These are phyloP conservation scores for Valencia hispanica DNA, from an alignment of 2,797 vertebrate genomes.

Conservation along the genomic window DNA sequence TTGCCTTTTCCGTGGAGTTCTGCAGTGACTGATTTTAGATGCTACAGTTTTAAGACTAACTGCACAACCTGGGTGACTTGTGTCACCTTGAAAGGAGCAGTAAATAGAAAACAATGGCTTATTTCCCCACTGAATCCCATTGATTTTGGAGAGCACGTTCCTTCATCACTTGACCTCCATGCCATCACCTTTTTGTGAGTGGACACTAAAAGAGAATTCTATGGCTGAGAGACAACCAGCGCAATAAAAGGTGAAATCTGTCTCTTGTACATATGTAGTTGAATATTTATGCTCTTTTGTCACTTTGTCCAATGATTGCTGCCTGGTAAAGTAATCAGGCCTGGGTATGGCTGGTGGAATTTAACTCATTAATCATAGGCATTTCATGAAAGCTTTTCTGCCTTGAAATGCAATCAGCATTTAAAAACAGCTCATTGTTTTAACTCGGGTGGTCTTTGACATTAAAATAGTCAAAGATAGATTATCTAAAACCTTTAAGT, in stretches of 20 bases:
- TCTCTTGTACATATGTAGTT: too few relatives aligned
- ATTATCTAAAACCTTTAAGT: too few relatives aligned
- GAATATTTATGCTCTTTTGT: background rate
- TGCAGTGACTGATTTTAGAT: background rate
- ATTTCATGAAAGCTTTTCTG: too few relatives aligned
- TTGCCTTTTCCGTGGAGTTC: background rate
- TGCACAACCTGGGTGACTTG: background rate
- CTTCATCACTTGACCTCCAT: background rate
- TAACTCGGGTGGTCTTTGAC: too few relatives aligned
- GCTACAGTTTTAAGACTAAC: background rate
- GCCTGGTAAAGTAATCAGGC: background rate
- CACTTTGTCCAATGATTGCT: background rate
- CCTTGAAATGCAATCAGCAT: too few relatives aligned
- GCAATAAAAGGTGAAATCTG: too few relatives aligned
- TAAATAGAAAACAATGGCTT: background rate
- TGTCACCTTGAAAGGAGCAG: background rate
- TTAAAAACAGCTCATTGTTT: too few relatives aligned
- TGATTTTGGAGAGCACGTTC: background rate
- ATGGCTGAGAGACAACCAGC: background rate
- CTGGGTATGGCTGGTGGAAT: too few relatives aligned
- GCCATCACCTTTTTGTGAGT: background rate
- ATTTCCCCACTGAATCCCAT: background rate
- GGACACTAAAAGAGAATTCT: background rate
- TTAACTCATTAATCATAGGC: too few relatives aligned
- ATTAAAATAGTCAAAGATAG: too few relatives aligned